Conservation (phyloP, 2,888 invertebrate genomes). For the Eilema depressum region DNA sequence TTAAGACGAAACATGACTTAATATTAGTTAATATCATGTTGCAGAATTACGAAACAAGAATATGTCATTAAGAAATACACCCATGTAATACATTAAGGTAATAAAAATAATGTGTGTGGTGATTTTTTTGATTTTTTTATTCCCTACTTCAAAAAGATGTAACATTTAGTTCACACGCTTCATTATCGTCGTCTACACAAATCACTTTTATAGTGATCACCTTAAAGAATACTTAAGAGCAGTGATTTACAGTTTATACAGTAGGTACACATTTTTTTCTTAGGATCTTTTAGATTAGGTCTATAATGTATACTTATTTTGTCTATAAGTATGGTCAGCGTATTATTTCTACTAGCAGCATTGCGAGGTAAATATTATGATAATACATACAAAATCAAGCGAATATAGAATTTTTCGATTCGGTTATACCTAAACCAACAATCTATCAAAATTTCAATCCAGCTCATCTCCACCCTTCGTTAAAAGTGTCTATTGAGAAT, state of each 20-base stretch:
- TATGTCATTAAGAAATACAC: constrained; percentile 55
- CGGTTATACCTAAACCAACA: background rate
- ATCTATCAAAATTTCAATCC: background rate
- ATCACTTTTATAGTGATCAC: constrained; percentile 7
- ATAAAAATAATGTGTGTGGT: constrained; percentile 56
- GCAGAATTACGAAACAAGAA: constrained; percentile 44
- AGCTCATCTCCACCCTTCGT: background rate
- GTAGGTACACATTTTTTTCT: background rate
- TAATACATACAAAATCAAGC: background rate
- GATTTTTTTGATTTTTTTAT: constrained; percentile 56
- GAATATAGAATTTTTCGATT: background rate
- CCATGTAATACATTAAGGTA: constrained; percentile 53
- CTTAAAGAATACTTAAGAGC: background rate
- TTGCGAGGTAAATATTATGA: no score
- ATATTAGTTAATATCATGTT: constrained; percentile 18
- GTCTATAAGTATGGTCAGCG: background rate
- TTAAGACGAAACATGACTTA: constrained; percentile 24
- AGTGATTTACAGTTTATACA: background rate
- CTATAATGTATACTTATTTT: background rate
- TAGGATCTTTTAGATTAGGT: background rate
- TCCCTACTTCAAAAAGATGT: constrained; percentile 27
- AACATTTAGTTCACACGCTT: constrained; percentile 30
- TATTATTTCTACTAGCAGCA: background rate
- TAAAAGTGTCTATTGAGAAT: no score
- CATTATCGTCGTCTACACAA: constrained; percentile 20